These are phyloP conservation scores for Drosophila arawakana DNA, from an alignment of 1,140 invertebrate genomes.

Conservation along the genomic window DNA sequence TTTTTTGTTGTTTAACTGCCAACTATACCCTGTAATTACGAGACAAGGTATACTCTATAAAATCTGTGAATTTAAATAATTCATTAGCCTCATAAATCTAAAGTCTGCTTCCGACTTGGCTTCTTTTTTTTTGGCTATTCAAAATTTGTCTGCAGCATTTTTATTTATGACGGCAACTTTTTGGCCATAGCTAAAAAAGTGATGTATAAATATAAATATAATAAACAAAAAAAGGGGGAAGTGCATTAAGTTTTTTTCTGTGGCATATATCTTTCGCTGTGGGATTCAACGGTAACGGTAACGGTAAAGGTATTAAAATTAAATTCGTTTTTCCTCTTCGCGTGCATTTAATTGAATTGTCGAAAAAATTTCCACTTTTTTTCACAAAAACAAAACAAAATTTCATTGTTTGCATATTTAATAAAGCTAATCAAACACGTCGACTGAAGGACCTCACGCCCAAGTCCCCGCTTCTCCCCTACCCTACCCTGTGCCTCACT, in stretches of 20 bases:
- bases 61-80: constrained; percentile 12
- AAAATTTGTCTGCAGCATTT: constrained; percentile 40
- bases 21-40: neutral
- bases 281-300: constrained; percentile 3
- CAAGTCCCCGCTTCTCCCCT: neutral
- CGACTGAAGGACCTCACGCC: constrained; percentile 36
- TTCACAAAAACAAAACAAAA: constrained; percentile 72
- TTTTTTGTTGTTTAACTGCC: neutral
- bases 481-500: constrained; percentile 10
- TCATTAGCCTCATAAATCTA: constrained; percentile 23
- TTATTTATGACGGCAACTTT: constrained; percentile 50
- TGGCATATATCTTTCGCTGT: neutral
- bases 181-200: constrained; percentile 2
- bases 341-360: constrained; percentile 67
- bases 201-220: constrained; percentile 3
- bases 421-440: constrained; percentile 80
- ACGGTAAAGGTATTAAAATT: constrained; percentile 49
- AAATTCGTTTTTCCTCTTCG: constrained; percentile 14
- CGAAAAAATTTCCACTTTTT: constrained; percentile 72
- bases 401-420: constrained; percentile 79
- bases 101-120: neutral
- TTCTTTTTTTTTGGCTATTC: neutral
- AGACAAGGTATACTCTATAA: neutral
- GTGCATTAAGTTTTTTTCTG: constrained; percentile 25
- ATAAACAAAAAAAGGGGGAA: constrained; percentile 19